A percentile compares a stretch with the other conserved stretches of the same genome.
Conservation (phyloP, 2,797 vertebrate species). For the Acridotheres tristis region DNA sequence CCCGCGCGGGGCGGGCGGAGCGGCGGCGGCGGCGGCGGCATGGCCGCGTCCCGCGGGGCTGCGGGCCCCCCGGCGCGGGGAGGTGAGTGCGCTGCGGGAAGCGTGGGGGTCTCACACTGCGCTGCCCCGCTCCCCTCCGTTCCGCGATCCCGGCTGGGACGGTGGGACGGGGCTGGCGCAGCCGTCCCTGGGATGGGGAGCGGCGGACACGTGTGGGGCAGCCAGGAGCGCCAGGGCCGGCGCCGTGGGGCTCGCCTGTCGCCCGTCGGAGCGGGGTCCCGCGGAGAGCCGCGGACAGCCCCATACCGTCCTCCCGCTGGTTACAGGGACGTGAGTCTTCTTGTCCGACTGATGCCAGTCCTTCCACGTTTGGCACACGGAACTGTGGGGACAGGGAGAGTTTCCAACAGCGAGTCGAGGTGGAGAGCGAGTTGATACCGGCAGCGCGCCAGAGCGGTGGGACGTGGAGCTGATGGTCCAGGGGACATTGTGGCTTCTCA, state of each 20-base stretch:
- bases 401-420: rapidly evolving
- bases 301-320: too few species aligned
- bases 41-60: background rate
- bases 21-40: background rate
- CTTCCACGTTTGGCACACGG: rapidly evolving
- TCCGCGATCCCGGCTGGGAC: too few species aligned
- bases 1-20: background rate
- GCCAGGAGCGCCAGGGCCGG: background rate
- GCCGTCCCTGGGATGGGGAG: background rate
- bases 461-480: background rate
- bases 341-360: rapidly evolving
- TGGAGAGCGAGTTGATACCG: background rate
- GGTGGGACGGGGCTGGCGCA: background rate
- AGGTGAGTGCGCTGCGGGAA: background rate
- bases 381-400: background rate
- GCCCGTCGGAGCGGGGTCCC: background rate
- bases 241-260: background rate
- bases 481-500: background rate
- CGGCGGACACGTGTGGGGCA: background rate
- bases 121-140: rapidly evolving
- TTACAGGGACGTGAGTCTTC: rapidly evolving
- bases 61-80: rapidly evolving
- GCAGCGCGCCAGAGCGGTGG: background rate
- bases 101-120: too few species aligned
- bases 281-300: background rate